Evolutionary conservation across 1,140 invertebrate species (phyloP), one percentile per base, ranked within the genome.

Genomic region (Aporrectodea caliginosa): DNA sequence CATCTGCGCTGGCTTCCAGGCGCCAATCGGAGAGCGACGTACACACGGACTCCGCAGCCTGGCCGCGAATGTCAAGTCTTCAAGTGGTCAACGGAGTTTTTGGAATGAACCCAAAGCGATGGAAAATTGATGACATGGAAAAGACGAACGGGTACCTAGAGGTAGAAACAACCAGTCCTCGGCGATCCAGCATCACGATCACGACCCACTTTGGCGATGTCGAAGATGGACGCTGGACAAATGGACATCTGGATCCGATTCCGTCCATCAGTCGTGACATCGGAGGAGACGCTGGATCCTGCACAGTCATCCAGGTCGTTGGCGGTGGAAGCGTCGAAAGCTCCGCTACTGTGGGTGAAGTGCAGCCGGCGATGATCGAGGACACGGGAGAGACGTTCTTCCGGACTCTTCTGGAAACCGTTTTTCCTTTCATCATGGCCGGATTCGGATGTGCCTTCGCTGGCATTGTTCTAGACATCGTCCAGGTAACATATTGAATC

Each of bases 381-480:
- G 77, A 78, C 1, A 1, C 43, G 16, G 58, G 43, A 29, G 77
- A 78, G 58, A 32, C 77, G 1, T 69, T 31, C n/a, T 71, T 70
- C 77, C 34, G 77, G 69, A 93, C 93, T 34, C 85, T 91, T 6
- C 90, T 93, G 72, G 93, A 96, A 90, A 93, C 95, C 88, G 92
- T 93, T 82, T 91, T 95, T 80, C 94, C 94, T 2, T 95, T 95
- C 88, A 87, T 94, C 32, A 88, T 96, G 58, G 94, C 94, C 80
- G 94, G 94, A 33, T 91, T 95, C 83, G 94, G 94, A 80, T 95
- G 95, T 93, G 94, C 95, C 0, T 92, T 92, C 0, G 94, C 94
- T 0, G 94, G 94, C 83, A 87, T 95, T 27, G 85, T 94, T 16
- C 88, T 95, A 0, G 93, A 94, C 84, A 87, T 91, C 73, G 93